These are phyloP conservation scores for Nibea albiflora DNA, from an alignment of 2,113 vertebrate genomes.

Conservation along the genomic window DNA sequence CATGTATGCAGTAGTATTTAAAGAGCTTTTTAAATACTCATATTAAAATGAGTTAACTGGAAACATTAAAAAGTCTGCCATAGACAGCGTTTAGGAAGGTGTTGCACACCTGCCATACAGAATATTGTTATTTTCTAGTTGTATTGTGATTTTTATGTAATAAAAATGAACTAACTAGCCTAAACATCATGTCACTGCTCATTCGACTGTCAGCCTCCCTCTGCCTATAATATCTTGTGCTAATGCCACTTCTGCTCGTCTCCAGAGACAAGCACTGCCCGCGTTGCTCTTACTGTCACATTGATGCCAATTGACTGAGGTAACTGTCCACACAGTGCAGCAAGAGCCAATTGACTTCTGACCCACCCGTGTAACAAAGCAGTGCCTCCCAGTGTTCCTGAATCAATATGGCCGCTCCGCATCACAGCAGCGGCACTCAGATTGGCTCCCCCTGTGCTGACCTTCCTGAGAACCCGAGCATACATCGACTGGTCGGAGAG, in stretches of 20 bases:
- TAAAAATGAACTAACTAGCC: background rate
- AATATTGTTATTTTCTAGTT: background rate
- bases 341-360: conserved; percentile 74
- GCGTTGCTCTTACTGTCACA: conserved; percentile 52
- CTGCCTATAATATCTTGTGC: background rate
- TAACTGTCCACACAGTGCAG: conserved; percentile 62
- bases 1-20: background rate
- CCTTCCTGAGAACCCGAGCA: conserved; percentile 59
- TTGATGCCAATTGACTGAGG: conserved; percentile 75
- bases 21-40: background rate
- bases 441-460: conserved; percentile 73
- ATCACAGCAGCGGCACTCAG: conserved; percentile 54
- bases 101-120: background rate
- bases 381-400: conserved; percentile 65
- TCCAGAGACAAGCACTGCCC: conserved; percentile 33
- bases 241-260: conserved; percentile 24
- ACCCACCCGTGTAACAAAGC: conserved; percentile 65
- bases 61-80: background rate
- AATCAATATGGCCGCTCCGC: conserved; percentile 74
- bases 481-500: conserved; percentile 62
- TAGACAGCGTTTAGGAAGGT: background rate
- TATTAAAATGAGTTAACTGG: background rate
- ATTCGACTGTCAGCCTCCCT: background rate
- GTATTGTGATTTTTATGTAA: background rate
- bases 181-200: background rate